Base-by-base conservation (phyloP, 2,113 vertebrate species). In the Trichomycterus rosablanca region DNA sequence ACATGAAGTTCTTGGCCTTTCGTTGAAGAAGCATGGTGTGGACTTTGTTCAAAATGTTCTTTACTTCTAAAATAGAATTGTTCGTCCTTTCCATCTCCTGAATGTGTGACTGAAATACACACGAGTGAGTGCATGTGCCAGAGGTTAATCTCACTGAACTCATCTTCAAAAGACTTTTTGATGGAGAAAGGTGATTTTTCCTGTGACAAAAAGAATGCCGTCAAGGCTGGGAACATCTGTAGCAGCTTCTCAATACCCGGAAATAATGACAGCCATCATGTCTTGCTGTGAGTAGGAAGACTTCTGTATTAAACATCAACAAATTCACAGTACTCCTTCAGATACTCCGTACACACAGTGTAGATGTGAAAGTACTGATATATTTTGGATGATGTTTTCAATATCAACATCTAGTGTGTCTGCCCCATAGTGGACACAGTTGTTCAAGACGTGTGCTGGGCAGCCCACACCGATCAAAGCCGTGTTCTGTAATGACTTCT, bases 91-190 rank as follows among this genome's bases (percentile, higher is more conserved):
- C 64, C 55, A 40, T 65, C 7, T 70, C 32, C 40, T 63, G 57
- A 57, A 59, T 59, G 22, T 35, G 19, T 4, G 30, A 35, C 3
- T 73, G 49, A 9, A 63, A 65, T 59, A n/a, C n/a, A n/a, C n/a
- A n/a, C n/a, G n/a, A n/a, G n/a, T n/a, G n/a, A n/a, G n/a, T n/a
- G n/a, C n/a, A 67, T 74, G 39, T 67, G 54, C 63, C 71, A 76
- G 20, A 76, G 32, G 59, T 65, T 71, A 16, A 74, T 59, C 48
- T 71, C 64, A 71, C 51, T 59, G 40, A 76, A 63, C 1, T 63
- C 32, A 12, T 71, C 30, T 67, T 76, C 30, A 68, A 48, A 68
- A 75, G 67, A 65, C 2, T 3, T 59, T 49, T 52, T 68, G 43
- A 73, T 56, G n/a, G 28, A 1, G 1, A 42, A 16, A 8, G 54